A percentile compares a stretch with the other conserved stretches of the same genome.
Evolutionary conservation across 2,797 vertebrate species (phyloP).

Genomic region (Sebastes trivittatus): DNA sequence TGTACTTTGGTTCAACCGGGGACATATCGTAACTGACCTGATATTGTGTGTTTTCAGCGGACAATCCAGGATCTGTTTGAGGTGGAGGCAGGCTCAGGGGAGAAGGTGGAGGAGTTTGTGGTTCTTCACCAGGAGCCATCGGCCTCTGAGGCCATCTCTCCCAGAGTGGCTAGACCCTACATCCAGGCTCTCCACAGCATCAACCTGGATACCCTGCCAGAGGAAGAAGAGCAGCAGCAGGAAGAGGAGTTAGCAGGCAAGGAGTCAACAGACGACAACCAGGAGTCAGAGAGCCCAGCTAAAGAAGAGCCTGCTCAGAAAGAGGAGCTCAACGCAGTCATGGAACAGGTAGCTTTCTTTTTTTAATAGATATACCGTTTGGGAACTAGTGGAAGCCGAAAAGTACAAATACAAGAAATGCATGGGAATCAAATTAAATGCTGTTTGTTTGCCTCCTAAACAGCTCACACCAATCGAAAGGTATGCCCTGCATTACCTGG

Average conservation of each 20-base stretch:
- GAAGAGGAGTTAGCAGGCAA: slow-evolving; percentile 24
- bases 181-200: slow-evolving; percentile 95
- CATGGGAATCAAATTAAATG: background rate
- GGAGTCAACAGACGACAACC: slow-evolving; percentile 48
- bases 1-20: background rate
- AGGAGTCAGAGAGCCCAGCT: slow-evolving; percentile 62
- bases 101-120: slow-evolving; percentile 98
- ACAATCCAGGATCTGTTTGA: slow-evolving; percentile 99
- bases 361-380: background rate
- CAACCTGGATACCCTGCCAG: slow-evolving; percentile 76
- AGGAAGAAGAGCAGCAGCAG: slow-evolving; percentile 41
- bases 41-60: slow-evolving; percentile 79
- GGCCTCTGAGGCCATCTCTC: slow-evolving; percentile 92
- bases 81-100: slow-evolving; percentile 92
- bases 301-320: slow-evolving; percentile 83
- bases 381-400: background rate
- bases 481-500: slow-evolving; percentile 93
- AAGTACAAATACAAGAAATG: background rate
- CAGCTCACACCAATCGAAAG: slow-evolving; percentile 95
- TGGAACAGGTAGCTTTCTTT: slow-evolving; percentile 85
- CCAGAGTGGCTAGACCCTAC: slow-evolving; percentile 94
- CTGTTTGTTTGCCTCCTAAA: slow-evolving; percentile 1
- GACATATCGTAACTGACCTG: background rate
- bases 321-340: slow-evolving; percentile 89
- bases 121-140: slow-evolving; percentile 97